Percentiles rank a stretch among this genome's conserved stretches.
phyloP scores from a whole-genome alignment of 2,797 vertebrate genomes.

The Sebastiscus tertius region DNA sequence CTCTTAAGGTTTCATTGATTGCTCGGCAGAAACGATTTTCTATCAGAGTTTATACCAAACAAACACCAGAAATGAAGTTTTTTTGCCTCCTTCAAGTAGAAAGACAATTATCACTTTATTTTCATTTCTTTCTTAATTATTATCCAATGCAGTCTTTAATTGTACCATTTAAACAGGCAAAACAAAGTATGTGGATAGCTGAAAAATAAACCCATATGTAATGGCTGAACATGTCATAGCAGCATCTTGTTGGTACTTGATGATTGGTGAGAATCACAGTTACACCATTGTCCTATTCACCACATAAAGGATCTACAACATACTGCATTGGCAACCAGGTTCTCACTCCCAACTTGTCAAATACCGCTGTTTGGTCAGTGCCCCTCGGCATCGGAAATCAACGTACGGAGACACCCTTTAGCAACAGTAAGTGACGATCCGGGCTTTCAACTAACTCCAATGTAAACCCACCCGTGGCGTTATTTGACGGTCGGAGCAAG shows the following conservation, averaged over 20 bases:
- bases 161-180: not conserved
- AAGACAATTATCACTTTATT: not conserved
- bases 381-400: no score
- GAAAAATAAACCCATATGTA: not conserved
- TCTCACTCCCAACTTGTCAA: no score
- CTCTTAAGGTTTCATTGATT: not conserved
- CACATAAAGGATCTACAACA: no score
- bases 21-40: not conserved
- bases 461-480: no score
- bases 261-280: no score
- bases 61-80: slow-evolving; percentile 2
- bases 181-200: not conserved
- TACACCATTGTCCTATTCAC: no score
- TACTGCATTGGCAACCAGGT: no score
- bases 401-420: no score
- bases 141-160: not conserved
- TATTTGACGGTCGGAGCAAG: no score
- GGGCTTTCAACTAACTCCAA: no score
- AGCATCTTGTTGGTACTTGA: not conserved
- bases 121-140: not conserved
- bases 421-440: no score
- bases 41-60: not conserved
- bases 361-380: no score
- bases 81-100: not conserved
- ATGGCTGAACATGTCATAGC: not conserved